A percentile compares a stretch with the other conserved stretches of the same genome.
Evolutionary conservation across 2,113 vertebrate genomes (phyloP).

Genomic region (Strix aluco): DNA sequence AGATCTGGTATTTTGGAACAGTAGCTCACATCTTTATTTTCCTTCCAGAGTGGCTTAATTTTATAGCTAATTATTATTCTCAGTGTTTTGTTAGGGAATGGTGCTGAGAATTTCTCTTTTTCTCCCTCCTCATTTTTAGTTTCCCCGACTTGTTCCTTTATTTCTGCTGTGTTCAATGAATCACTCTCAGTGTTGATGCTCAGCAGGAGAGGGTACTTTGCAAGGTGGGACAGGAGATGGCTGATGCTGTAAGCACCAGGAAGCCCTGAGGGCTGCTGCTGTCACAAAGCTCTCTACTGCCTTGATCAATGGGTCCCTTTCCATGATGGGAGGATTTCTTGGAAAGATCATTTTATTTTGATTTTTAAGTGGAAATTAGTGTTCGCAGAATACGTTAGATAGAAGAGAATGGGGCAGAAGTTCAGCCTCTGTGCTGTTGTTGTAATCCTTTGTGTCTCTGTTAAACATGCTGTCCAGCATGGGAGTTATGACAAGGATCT

Average conservation of each 20-base stretch:
- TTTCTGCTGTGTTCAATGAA: background rate
- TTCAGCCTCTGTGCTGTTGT: background rate
- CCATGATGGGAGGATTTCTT: accelerated
- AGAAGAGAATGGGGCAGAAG: background rate
- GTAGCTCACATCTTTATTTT: background rate
- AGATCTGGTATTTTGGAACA: background rate
- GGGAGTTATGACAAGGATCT: background rate
- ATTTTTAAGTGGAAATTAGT: background rate
- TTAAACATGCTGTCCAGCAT: background rate
- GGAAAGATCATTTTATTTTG: background rate
- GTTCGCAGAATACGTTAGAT: background rate
- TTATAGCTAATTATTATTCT: background rate
- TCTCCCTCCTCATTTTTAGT: background rate
- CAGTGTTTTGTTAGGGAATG: background rate
- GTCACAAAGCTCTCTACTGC: background rate
- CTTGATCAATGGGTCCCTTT: background rate
- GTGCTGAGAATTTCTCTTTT: background rate
- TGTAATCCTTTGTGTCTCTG: background rate
- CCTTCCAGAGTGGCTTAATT: background rate
- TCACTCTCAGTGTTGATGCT: background rate
- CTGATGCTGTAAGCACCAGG: background rate
- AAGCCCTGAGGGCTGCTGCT: background rate
- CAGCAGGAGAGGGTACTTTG: background rate
- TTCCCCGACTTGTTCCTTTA: background rate
- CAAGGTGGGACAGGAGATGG: accelerated